Percentiles rank a stretch among this genome's conserved stretches.
Evolutionary conservation across 2,797 vertebrate species (phyloP).

Genomic region (Rhinichthys osculus): DNA sequence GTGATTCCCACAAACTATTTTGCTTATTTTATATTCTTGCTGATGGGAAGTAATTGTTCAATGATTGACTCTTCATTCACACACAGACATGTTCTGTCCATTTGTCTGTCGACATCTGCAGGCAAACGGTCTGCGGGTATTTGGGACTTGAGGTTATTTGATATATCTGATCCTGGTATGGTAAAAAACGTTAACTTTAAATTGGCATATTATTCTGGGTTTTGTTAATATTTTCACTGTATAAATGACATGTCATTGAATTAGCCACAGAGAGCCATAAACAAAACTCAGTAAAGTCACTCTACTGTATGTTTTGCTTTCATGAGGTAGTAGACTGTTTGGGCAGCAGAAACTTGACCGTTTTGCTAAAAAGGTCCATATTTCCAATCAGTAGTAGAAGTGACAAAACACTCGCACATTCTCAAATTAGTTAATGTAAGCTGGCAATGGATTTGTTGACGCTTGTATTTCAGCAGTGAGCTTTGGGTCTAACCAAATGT

Average conservation of each 20-base stretch:
- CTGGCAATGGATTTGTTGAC: slow-evolving; percentile 64
- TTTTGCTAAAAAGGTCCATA: slow-evolving; percentile 44
- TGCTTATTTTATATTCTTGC: background rate
- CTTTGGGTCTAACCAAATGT: slow-evolving; percentile 39
- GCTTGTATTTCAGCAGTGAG: slow-evolving; percentile 47
- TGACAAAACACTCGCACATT: slow-evolving; percentile 58
- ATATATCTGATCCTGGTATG: slow-evolving; percentile 3
- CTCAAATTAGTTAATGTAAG: slow-evolving; percentile 60
- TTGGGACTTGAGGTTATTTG: background rate
- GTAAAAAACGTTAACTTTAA: background rate
- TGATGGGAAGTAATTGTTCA: background rate
- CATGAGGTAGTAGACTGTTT: slow-evolving; percentile 61
- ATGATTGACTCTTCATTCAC: background rate
- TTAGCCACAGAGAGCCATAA: slow-evolving; percentile 60
- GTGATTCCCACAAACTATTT: slow-evolving; percentile 3
- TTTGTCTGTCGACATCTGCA: background rate
- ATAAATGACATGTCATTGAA: slow-evolving; percentile 56
- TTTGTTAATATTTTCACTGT: slow-evolving; percentile 60
- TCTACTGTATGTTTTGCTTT: slow-evolving; percentile 59
- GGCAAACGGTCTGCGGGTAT: background rate
- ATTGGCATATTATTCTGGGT: slow-evolving; percentile 9
- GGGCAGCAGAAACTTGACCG: slow-evolving; percentile 59
- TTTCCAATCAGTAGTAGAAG: slow-evolving; percentile 50
- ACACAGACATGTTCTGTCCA: background rate
- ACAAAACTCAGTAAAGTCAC: slow-evolving; percentile 61